Conservation (phyloP, 2,888 invertebrate genomes). For the Lypha dubia region DNA sequence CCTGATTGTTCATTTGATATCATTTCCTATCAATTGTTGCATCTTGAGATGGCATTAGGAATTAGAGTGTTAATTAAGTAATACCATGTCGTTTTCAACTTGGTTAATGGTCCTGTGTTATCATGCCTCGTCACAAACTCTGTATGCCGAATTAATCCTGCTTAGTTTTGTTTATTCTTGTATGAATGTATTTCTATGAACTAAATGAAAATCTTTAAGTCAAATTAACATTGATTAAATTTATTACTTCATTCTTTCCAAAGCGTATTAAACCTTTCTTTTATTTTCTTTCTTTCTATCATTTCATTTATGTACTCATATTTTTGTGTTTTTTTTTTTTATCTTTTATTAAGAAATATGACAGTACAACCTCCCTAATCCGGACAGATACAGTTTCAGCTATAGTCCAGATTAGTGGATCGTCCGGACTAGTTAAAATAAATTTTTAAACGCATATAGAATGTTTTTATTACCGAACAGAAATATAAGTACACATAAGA, state of each 20-base stretch:
- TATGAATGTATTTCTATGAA: slow-evolving; percentile 76
- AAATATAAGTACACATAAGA: too few relatives aligned
- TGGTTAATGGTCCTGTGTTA: slow-evolving; percentile 28
- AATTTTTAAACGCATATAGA: too few relatives aligned
- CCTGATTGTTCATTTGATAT: not conserved
- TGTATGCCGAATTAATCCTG: not conserved
- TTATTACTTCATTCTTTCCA: slow-evolving; percentile 78
- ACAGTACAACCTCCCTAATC: too few relatives aligned
- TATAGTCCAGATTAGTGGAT: too few relatives aligned
- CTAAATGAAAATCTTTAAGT: slow-evolving; percentile 77
- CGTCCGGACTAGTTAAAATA: too few relatives aligned
- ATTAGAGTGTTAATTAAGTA: slow-evolving; percentile 45
- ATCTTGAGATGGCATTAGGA: slow-evolving; percentile 24
- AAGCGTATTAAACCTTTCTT: too few relatives aligned
- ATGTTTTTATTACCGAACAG: too few relatives aligned
- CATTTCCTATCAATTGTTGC: slow-evolving; percentile 13
- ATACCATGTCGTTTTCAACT: slow-evolving; percentile 19
- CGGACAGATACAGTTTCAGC: too few relatives aligned
- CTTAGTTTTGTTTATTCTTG: slow-evolving; percentile 31
- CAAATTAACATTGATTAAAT: slow-evolving; percentile 81
- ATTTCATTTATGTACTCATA: too few relatives aligned
- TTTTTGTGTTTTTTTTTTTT: too few relatives aligned
- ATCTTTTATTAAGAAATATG: slow-evolving; percentile 10
- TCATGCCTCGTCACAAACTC: slow-evolving; percentile 1
- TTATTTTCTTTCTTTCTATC: too few relatives aligned